A percentile compares a stretch with the other conserved stretches of the same genome.
phyloP scores from a whole-genome alignment of 2,888 invertebrate genomes.

The Lepas anatifera region DNA sequence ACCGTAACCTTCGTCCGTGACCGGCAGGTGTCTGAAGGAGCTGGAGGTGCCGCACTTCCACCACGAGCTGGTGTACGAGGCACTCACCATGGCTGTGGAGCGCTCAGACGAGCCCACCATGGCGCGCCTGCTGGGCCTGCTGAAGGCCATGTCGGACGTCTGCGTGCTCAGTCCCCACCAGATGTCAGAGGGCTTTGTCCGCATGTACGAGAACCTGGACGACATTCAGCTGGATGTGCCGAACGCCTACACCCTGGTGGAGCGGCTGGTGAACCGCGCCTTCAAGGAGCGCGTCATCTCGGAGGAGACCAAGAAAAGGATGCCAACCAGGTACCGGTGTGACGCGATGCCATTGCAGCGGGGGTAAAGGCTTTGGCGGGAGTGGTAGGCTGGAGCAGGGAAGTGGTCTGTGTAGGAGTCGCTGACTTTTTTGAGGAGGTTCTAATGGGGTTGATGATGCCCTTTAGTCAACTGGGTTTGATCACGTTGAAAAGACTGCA shows the following conservation, averaged over 20 bases:
- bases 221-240: slow-evolving; percentile 90
- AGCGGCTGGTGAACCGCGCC: slow-evolving; percentile 70
- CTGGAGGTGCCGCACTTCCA: slow-evolving; percentile 93
- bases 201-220: slow-evolving; percentile 75
- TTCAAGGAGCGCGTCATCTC: slow-evolving; percentile 52
- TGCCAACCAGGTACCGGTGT: not conserved
- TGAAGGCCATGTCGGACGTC: slow-evolving; percentile 59
- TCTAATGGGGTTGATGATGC: too few species aligned
- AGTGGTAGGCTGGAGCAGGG: too few species aligned
- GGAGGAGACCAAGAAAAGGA: not conserved
- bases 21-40: slow-evolving; percentile 43
- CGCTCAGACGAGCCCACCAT: slow-evolving; percentile 65
- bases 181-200: slow-evolving; percentile 76
- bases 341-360: too few species aligned
- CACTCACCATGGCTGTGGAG: slow-evolving; percentile 73
- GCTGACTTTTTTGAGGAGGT: too few species aligned
- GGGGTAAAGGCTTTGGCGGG: too few species aligned
- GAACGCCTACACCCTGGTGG: slow-evolving; percentile 73
- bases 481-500: too few species aligned
- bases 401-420: too few species aligned
- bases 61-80: slow-evolving; percentile 68
- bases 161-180: slow-evolving; percentile 72
- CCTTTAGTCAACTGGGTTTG: too few species aligned
- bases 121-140: slow-evolving; percentile 64
- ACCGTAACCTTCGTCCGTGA: too few species aligned